Evolutionary conservation across 35 echinoderm and acorn worm genomes (phyloP).

Genomic region (Stichopus chloronotus): DNA sequence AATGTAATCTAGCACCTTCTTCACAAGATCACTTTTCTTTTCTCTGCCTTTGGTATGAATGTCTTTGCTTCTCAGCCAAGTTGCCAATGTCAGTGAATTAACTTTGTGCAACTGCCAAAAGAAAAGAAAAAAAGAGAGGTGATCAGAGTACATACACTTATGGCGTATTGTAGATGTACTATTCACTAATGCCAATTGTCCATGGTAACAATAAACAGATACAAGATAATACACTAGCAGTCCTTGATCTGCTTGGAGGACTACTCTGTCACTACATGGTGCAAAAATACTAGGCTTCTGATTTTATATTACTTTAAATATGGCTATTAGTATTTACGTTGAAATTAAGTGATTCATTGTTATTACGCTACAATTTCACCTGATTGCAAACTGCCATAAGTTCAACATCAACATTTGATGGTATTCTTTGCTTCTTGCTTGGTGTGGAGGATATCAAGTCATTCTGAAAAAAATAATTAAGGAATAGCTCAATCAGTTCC

Average conservation of each 20-base stretch:
- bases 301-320: too few relatives aligned
- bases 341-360: too few relatives aligned
- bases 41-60: slow-evolving; percentile 74
- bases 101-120: slow-evolving; percentile 83
- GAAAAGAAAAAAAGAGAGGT: not conserved
- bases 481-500: too few relatives aligned
- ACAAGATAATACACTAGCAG: too few relatives aligned
- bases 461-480: not conserved
- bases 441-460: not conserved
- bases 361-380: not conserved
- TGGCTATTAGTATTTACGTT: too few relatives aligned
- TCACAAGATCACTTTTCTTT: slow-evolving; percentile 83
- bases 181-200: too few relatives aligned
- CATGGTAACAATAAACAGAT: too few relatives aligned
- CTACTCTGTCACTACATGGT: too few relatives aligned
- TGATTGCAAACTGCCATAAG: slow-evolving; percentile 23
- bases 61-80: slow-evolving; percentile 82
- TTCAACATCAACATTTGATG: slow-evolving; percentile 25
- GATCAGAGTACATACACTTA: too few relatives aligned
- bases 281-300: too few relatives aligned
- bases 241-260: too few relatives aligned
- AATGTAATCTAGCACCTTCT: slow-evolving; percentile 83
- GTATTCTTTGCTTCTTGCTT: not conserved
- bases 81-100: slow-evolving; percentile 73
- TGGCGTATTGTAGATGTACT: too few relatives aligned